Evolutionary conservation across 2,888 invertebrate genomes (phyloP).

Genomic region (Lasioglossum leucozonium): DNA sequence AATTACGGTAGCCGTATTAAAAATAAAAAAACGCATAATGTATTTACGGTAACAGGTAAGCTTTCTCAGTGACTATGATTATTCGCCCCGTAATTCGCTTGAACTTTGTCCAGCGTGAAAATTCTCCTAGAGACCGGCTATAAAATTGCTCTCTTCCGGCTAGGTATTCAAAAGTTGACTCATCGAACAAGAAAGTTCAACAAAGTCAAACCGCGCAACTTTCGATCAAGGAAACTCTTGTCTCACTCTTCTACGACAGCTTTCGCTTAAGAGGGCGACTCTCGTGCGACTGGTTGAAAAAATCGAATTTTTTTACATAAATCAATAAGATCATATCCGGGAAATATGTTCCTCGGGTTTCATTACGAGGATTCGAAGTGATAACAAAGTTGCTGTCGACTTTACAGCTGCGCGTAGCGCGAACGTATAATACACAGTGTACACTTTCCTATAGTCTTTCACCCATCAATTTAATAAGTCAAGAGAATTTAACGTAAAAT

Average conservation of each 20-base stretch:
- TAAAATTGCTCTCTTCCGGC: background rate
- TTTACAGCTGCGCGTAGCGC: background rate
- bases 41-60: background rate
- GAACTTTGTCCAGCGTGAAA: background rate
- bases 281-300: background rate
- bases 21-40: background rate
- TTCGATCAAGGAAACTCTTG: background rate
- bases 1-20: constrained; percentile 7
- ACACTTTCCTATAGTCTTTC: too few species aligned
- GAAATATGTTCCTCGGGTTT: background rate
- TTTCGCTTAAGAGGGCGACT: background rate
- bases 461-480: too few species aligned
- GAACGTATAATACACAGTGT: too few species aligned
- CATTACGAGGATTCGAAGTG: background rate
- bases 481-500: too few species aligned
- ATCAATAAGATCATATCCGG: background rate
- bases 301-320: background rate
- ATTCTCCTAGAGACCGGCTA: background rate
- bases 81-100: background rate
- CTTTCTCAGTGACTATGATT: background rate
- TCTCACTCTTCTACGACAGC: background rate
- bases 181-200: background rate
- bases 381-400: background rate
- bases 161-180: background rate
- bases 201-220: background rate